Evolutionary conservation across 1,140 invertebrate genomes (phyloP), one percentile per base, ranked within the genome.

Genomic region (Gryllus bimaculatus): DNA sequence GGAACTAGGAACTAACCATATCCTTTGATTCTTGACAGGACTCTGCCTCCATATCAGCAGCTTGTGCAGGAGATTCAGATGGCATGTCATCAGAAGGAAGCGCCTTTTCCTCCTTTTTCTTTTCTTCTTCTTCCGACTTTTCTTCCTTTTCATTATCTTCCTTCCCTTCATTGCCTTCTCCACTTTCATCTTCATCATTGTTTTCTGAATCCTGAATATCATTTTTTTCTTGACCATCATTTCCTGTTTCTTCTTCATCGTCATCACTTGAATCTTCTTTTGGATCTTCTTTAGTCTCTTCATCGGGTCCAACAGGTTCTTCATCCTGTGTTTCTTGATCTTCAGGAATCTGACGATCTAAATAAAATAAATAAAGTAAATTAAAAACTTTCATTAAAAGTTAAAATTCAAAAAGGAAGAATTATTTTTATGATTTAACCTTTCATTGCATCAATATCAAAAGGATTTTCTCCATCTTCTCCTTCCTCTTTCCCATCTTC

Each of bases 361-460:
- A 78, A 66, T 78, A 26, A 47, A 47, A 47, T 6, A 48, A 77
- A 10, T n/a, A 0, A 75, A 21, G 48, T 74, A 75, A 75, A 79
- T 79, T 75, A 79, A 66, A 78, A 77, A 79, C n/a, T 79, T 5
- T 39, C 18, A 10, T 75, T 26, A 1, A 74, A 74, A 75, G 8
- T 13, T 75, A 39, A 39, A 39, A 39, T 39, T 39, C 26, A 39
- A 39, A 39, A 39, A 39, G 5, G 1, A 39, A 13, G 1, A 15
- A 15, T 13, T 8, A n/a, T 47, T 49, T 73, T 7, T 73, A n/a
- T 77, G 81, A 79, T n/a, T 80, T 79, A 81, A 79, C 87, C 86
- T 82, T 95, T 94, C 90, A 93, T 93, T 47, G 89, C 87, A 83
- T 95, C 93, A 80, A 95, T 93, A 83, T 96, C 94, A 82, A 95